These are phyloP conservation scores for Chymomyza costata DNA, from an alignment of 1,140 invertebrate species.

Conservation along the genomic window DNA sequence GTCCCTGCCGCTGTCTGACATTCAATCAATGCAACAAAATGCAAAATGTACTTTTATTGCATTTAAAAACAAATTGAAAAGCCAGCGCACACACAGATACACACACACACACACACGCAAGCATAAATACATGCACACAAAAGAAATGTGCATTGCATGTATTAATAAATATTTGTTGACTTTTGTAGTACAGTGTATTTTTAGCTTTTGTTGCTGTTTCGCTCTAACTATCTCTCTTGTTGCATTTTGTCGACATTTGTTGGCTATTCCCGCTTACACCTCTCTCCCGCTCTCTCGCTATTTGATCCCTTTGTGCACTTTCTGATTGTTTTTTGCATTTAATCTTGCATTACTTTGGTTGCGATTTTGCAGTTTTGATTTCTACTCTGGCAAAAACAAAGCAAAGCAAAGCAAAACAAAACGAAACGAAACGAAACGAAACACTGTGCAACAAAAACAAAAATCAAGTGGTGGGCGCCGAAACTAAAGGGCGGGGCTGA, in stretches of 20 bases:
- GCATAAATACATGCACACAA: slow-evolving; percentile 23
- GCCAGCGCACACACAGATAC: too few relatives aligned
- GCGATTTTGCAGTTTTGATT: slow-evolving; percentile 58
- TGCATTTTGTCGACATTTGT: slow-evolving; percentile 33
- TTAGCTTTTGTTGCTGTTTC: slow-evolving; percentile 1
- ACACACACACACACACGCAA: too few relatives aligned
- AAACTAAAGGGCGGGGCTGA: slow-evolving; percentile 42
- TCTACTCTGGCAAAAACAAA: slow-evolving; percentile 22
- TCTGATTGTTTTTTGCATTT: slow-evolving; percentile 54
- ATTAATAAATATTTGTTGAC: slow-evolving; percentile 71
- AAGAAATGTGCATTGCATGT: slow-evolving; percentile 40
- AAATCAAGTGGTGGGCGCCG: too few relatives aligned
- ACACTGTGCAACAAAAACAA: too few relatives aligned
- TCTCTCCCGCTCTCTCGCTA: neutral
- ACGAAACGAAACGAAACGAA: too few relatives aligned
- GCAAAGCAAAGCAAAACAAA: slow-evolving; percentile 4
- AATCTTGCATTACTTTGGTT: slow-evolving; percentile 60
- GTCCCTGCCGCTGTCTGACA: slow-evolving; percentile 15
- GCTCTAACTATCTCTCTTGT: slow-evolving; percentile 27
- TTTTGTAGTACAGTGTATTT: slow-evolving; percentile 36
- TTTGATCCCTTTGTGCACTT: neutral
- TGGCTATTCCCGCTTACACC: neutral
- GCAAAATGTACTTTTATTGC: slow-evolving; percentile 68
- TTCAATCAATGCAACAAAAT: slow-evolving; percentile 70
- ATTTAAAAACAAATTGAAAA: slow-evolving; percentile 72